Evolutionary conservation across 2,797 vertebrate species (phyloP).

Genomic region (Odontamblyopus rebecca): DNA sequence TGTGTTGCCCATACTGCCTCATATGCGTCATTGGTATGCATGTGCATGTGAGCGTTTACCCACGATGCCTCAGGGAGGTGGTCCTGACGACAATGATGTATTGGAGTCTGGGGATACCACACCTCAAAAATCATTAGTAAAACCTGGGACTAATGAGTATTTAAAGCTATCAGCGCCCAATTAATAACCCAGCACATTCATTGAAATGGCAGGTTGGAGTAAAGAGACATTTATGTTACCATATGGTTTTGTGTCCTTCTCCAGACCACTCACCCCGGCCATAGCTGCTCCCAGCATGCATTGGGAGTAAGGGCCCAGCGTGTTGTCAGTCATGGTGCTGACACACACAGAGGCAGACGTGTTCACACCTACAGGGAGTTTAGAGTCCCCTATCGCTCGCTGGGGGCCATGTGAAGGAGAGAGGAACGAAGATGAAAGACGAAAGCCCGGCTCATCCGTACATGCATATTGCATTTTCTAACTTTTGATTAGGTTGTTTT

Average conservation of each 20-base stretch:
- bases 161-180: slow-evolving; percentile 34
- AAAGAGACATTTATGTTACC: slow-evolving; percentile 2
- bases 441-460: background rate
- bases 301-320: slow-evolving; percentile 7
- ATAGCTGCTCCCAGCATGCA: slow-evolving; percentile 36
- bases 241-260: slow-evolving; percentile 14
- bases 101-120: slow-evolving; percentile 33
- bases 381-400: slow-evolving; percentile 30
- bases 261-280: slow-evolving; percentile 14
- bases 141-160: slow-evolving; percentile 27
- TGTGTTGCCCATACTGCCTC: background rate
- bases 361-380: slow-evolving; percentile 40
- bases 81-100: slow-evolving; percentile 38
- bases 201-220: slow-evolving; percentile 3
- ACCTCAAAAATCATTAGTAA: slow-evolving; percentile 47
- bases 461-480: background rate
- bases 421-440: slow-evolving; percentile 12
- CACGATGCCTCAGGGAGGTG: slow-evolving; percentile 7
- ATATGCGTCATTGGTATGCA: slow-evolving; percentile 33
- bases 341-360: slow-evolving; percentile 33
- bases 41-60: slow-evolving; percentile 22
- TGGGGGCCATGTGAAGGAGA: slow-evolving; percentile 15
- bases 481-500: too few relatives aligned
- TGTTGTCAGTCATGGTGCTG: slow-evolving; percentile 38
- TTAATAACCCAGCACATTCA: slow-evolving; percentile 25